Base-by-base conservation (phyloP, 2,888 invertebrate genomes). In the Sarcophaga caerulescens region DNA sequence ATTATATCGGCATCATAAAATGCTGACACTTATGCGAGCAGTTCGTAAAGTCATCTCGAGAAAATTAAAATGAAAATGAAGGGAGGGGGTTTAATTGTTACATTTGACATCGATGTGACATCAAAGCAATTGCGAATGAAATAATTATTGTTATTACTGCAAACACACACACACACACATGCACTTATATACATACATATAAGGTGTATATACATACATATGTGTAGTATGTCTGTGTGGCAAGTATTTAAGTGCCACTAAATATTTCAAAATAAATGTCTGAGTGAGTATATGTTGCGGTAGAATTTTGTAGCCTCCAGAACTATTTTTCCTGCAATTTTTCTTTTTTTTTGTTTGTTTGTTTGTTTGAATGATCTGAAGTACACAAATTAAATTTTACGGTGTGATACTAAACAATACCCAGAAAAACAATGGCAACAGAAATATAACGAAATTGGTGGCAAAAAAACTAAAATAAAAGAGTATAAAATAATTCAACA, bases 71-170 rank as follows among this genome's bases (percentile, higher is more conserved):
- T 19, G 47, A 75, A 69, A n/a, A n/a, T n/a, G 62, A 75, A 81
- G 71, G 78, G 62, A 57, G 44, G 63, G 86, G 75, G 78, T 86
- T 86, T 86, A 84, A 86, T 84, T 86, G 86, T 84, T 81, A 81
- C 78, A 35, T 84, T 86, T 84, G 86, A 86, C 86, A 83, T 85
- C 44, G 68, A 85, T 83, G 82, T 85, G 85, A 85, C 85, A 86
- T 86, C 86, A 86, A 86, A 86, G 86, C 86, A 86, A 86, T 86
- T 86, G 86, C 84, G 86, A 86, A 86, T 81, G 86, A 86, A 81
- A 86, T 86, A 86, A 86, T 86, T 86, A 86, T 86, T 84, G 71
- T 79, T 75, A 79, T 59, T 73, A 35, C 35, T 35, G 35, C 35
- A 35, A 35, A 35, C 10, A 8, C 35, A 35, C 35, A 35, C 10